Evolutionary conservation across 2,113 vertebrate genomes (phyloP), one percentile per base, ranked within the genome.

Genomic region (Sinocyclocheilus maitianheensis): DNA sequence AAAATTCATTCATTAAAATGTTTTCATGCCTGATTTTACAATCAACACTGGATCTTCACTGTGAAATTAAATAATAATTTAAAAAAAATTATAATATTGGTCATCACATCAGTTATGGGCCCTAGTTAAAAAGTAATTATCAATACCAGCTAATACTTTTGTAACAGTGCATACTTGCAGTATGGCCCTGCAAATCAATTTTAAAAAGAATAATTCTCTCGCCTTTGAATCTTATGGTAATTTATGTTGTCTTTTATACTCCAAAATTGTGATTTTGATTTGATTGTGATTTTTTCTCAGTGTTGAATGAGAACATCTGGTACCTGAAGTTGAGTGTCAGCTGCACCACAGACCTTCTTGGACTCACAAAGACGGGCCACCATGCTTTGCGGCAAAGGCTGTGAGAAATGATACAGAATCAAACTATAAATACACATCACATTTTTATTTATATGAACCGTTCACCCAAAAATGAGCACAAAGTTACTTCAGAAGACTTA

Each of bases 251-350:
- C 11, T n/a, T 62, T 63, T 63, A 55, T 11, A 63, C 9, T 24
- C 10, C 22, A 63, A 24, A 63, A 13, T 13, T 12, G 3, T 13
- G 48, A 51, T 24, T 34, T 34, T 30, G 30, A 30, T 30, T 30
- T 30, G 30, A 12, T 12, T 12, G 3, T 13, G 48, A 51, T 46
- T 46, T 10, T 9, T 46, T 46, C 43, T 10, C 1, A 10, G 9
- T 53, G 10, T 20, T 40, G 2, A 22, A 11, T 37, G 26, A 78
- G 16, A 60, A 43, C 1, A 79, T 78, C n/a, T 16, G 75, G 5
- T 94, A 99, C 98, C 97, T 99, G 98, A 78, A 99, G 96, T 83
- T 99, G 98, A 89, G 96, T 97, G 89, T 99, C 98, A 24, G 97
- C 97, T 1, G 98, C 97, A 13, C 97, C 97, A 58, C 97, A 98